phyloP scores from a whole-genome alignment of 2,888 invertebrate genomes.

The Drosophila robusta region DNA sequence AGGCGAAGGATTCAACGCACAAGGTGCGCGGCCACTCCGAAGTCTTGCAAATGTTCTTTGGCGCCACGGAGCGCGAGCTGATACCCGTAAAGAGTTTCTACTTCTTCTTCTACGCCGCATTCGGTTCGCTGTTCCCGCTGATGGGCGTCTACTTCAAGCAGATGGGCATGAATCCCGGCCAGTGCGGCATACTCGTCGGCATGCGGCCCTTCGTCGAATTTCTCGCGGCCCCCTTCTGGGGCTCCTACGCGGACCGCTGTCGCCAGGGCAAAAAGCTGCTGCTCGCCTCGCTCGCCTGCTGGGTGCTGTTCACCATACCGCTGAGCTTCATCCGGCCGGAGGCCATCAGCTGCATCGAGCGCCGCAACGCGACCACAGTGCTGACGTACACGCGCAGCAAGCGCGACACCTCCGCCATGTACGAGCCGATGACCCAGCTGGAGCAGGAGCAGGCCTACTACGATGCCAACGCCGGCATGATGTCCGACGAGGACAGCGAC shows the following conservation, averaged over 20 bases:
- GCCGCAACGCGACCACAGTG: conserved; percentile 87
- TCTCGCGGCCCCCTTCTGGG: conserved; percentile 99
- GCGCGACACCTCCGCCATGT: conserved; percentile 85
- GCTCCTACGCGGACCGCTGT: conserved; percentile 93
- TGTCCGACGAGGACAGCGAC: conserved; percentile 38
- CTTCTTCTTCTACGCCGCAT: conserved; percentile 99
- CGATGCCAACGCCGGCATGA: conserved; percentile 20
- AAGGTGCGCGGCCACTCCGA: conserved; percentile 95
- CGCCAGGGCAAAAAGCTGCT: conserved; percentile 92
- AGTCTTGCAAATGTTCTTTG: conserved; percentile 92
- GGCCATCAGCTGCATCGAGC: conserved; percentile 93
- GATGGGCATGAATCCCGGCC: conserved; percentile 99
- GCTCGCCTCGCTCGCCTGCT: conserved; percentile 95
- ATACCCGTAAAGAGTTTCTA: conserved; percentile 98
- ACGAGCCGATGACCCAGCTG: conserved; percentile 31
- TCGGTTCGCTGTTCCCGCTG: conserved; percentile 98
- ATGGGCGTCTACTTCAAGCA: conserved; percentile 99
- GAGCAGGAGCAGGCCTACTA: conserved; percentile 28
- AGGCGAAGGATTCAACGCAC: conserved; percentile 94
- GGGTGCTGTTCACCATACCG: conserved; percentile 98
- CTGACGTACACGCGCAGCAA: conserved; percentile 86
- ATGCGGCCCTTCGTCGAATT: conserved; percentile 99
- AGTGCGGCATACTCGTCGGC: conserved; percentile 97
- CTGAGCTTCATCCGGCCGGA: conserved; percentile 98
- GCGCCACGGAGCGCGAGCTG: conserved; percentile 94